Conservation (phyloP, 2,888 invertebrate species). For the Hipparchia semele region DNA sequence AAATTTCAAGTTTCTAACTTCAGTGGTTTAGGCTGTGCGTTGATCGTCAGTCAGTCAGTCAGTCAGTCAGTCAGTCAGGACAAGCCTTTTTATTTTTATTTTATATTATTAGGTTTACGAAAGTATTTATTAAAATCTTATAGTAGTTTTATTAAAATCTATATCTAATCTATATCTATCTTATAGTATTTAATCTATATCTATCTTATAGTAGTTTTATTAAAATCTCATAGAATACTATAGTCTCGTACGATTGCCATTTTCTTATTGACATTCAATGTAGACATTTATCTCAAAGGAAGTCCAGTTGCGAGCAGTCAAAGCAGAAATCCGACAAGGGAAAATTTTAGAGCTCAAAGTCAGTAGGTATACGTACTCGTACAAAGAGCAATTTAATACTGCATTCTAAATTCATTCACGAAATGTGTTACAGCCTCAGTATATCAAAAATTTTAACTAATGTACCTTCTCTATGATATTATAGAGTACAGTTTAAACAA, state of each 20-base stretch:
- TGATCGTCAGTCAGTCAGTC: too few species aligned
- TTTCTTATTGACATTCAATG: conserved; percentile 22
- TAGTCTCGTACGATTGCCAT: neutral
- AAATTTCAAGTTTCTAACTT: too few species aligned
- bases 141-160: neutral
- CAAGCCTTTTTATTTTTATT: too few species aligned
- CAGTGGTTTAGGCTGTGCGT: too few species aligned
- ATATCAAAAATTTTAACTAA: neutral
- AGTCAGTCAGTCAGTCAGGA: too few species aligned
- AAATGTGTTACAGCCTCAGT: conserved; percentile 3
- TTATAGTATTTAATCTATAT: too few species aligned
- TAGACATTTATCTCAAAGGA: conserved; percentile 27
- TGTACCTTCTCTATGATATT: neutral
- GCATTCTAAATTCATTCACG: conserved; percentile 25
- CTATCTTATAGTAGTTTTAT: too few species aligned
- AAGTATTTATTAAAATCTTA: neutral
- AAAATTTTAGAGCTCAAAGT: conserved; percentile 33
- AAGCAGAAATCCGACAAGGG: conserved; percentile 30
- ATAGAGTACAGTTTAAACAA: neutral
- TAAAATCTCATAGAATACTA: neutral
- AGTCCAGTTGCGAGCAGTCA: conserved; percentile 20
- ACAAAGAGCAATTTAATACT: conserved; percentile 31
- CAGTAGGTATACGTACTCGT: neutral
- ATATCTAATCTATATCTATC: too few species aligned
- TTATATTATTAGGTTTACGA: too few species aligned